Base-by-base conservation (phyloP, 1,140 invertebrate species). In the Eupristina koningsbergeri region DNA sequence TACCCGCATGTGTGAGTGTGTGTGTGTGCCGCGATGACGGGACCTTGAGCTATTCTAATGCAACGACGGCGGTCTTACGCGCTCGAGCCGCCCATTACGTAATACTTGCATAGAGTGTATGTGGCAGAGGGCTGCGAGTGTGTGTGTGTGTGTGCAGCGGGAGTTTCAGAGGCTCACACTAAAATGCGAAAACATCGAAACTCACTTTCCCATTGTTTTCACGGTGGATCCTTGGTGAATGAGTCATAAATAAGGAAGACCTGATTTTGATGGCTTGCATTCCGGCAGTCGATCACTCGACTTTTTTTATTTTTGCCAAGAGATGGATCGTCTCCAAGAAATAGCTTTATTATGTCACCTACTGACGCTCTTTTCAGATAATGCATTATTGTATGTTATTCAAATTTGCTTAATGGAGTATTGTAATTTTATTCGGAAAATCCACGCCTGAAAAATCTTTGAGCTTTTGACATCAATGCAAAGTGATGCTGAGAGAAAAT, bases 11-110 rank as follows among this genome's bases (percentile, higher is more conserved):
- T 71, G 26, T 36, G n/a, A 36, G 26, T 39, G 63, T 69, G 81
- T 26, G 83, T 69, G 81, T 31, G 83, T 84, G 75, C 85, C 86
- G 84, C 79, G 64, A 76, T 78, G 85, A 73, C 31, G 41, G 47
- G 88, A 87, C 91, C 89, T 90, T 91, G 88, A 87, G 77, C 81
- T 64, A 84, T 86, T 87, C 86, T 88, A 86, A 87, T 74, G 47
- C 85, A 83, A 86, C n/a, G 11, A 45, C 85, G 80, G 83, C 82
- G 85, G 67, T 86, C 84, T 88, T 87, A 86, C 86, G 87, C 87
- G 86, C 80, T 61, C 71, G 45, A 45, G 79, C 3, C 58, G 31
- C 6, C 39, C 50, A 73, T 84, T 84, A 69, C 69, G 83, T 22
- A 80, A 80, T 1, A 6, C n/a, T 39, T 69, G 75, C 67, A 34